These are phyloP conservation scores for Tachina grossa DNA, from an alignment of 2,888 invertebrate species.

Conservation along the genomic window DNA sequence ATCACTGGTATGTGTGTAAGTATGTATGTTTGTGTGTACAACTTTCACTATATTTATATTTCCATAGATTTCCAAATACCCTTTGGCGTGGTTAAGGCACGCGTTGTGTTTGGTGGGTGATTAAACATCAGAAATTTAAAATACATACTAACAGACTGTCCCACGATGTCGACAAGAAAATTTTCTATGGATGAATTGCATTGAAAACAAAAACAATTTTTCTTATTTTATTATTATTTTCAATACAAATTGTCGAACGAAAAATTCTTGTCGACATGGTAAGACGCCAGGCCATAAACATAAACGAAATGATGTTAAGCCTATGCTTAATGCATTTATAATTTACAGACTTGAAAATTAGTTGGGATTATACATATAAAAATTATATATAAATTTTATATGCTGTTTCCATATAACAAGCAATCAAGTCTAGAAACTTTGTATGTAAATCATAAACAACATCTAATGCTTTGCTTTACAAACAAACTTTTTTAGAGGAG, in stretches of 20 bases:
- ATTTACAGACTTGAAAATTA: conserved; percentile 32
- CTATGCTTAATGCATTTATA: conserved; percentile 16
- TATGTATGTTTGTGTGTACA: too few species aligned
- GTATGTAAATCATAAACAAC: too few species aligned
- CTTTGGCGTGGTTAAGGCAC: conserved; percentile 65
- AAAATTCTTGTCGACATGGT: too few species aligned
- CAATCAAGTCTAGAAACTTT: too few species aligned
- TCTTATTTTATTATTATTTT: too few species aligned
- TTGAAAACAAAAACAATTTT: too few species aligned
- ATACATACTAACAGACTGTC: background rate
- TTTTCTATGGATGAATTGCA: background rate
- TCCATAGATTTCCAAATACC: conserved; percentile 55
- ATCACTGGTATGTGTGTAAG: background rate
- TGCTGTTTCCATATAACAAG: background rate
- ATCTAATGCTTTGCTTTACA: too few species aligned
- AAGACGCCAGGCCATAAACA: background rate
- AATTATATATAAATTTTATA: background rate
- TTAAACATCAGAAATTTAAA: conserved; percentile 15
- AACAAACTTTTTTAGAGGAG: too few species aligned
- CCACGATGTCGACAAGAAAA: background rate
- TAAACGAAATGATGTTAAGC: conserved; percentile 24
- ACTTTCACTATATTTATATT: background rate
- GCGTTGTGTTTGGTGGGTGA: conserved; percentile 59
- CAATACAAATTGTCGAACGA: too few species aligned
- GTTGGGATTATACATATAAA: conserved; percentile 6